phyloP scores from a whole-genome alignment of 2,888 invertebrate genomes.

The Odontocerum albicorne region DNA sequence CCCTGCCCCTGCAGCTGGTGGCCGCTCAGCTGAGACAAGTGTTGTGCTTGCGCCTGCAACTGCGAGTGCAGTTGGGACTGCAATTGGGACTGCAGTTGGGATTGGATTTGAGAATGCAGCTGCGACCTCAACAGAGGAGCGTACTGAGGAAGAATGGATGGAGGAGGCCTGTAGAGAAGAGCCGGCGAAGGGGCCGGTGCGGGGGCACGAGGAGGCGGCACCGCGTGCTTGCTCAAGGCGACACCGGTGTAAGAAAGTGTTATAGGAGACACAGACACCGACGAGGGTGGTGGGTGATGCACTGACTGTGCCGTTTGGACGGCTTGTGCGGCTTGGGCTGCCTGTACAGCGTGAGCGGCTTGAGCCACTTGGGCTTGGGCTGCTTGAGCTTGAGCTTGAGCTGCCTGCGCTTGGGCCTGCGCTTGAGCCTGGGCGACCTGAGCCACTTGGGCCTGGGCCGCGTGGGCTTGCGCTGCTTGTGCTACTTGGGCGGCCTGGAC shows the following conservation, averaged over 20 bases:
- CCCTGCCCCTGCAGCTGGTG: slow-evolving; percentile 37
- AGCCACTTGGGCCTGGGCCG: slow-evolving; percentile 60
- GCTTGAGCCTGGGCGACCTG: slow-evolving; percentile 45
- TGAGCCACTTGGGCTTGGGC: slow-evolving; percentile 36
- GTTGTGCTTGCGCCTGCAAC: slow-evolving; percentile 44
- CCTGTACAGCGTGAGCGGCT: too few relatives aligned
- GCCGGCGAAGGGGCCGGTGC: slow-evolving; percentile 40
- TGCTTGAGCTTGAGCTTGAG: slow-evolving; percentile 40
- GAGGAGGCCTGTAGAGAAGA: slow-evolving; percentile 46
- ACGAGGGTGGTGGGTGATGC: slow-evolving; percentile 38
- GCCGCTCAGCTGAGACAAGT: slow-evolving; percentile 70
- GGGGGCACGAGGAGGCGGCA: slow-evolving; percentile 47
- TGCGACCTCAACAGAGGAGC: slow-evolving; percentile 39
- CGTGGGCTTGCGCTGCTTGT: slow-evolving; percentile 38
- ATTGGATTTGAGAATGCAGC: slow-evolving; percentile 30
- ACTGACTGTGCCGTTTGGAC: slow-evolving; percentile 74
- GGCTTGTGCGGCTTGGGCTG: slow-evolving; percentile 59
- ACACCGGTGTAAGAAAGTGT: slow-evolving; percentile 71
- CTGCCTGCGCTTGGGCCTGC: slow-evolving; percentile 66
- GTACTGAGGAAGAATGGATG: slow-evolving; percentile 43
- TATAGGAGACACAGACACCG: slow-evolving; percentile 35
- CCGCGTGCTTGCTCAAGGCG: slow-evolving; percentile 65
- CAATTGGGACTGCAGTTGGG: slow-evolving; percentile 40
- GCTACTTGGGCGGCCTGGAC: slow-evolving; percentile 42
- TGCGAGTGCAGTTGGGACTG: slow-evolving; percentile 39